Base-by-base conservation (phyloP, 1,140 invertebrate species). In the Venturia canescens region DNA sequence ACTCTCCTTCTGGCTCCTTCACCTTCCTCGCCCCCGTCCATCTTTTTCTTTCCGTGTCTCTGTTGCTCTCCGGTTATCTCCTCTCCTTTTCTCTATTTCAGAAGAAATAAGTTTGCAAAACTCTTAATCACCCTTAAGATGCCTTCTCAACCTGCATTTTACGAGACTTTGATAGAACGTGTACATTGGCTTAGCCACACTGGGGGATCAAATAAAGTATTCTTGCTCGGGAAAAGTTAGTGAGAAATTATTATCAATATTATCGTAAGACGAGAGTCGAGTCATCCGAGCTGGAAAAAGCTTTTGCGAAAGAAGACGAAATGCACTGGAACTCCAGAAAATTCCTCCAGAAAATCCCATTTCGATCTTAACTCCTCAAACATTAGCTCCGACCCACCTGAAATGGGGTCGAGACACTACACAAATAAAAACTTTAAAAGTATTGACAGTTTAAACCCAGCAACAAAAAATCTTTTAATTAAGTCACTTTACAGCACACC, bases 41-140 rank as follows among this genome's bases (percentile, higher is more conserved):
- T n/a, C n/a, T n/a, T n/a, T n/a, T n/a, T n/a, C n/a, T n/a, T n/a
- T n/a, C n/a, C n/a, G n/a, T n/a, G n/a, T n/a, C n/a, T n/a, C n/a
- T n/a, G n/a, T n/a, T n/a, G n/a, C n/a, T n/a, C n/a, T n/a, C n/a
- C n/a, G n/a, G n/a, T n/a, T n/a, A n/a, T n/a, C n/a, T n/a, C n/a
- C n/a, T 34, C 34, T 34, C 34, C 9, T 34, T 34, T 34, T 34
- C 34, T 75, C 72, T 26, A 63, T 23, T 11, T 48, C 15, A 23
- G 13, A 75, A 75, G 72, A 75, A 75, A 75, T 75, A 75, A 75
- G 72, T 75, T 75, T 57, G 50, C 53, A 75, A 75, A 74, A 75
- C 23, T 75, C 57, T 75, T 60, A 75, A 75, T 75, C 50, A 60
- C 50, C 50, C 21, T 75, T 60, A 60, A 75, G 72, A 26, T 75